Evolutionary conservation across 2,888 invertebrate species (phyloP), one percentile per base, ranked within the genome.

Genomic region (Dioctria rufipes): DNA sequence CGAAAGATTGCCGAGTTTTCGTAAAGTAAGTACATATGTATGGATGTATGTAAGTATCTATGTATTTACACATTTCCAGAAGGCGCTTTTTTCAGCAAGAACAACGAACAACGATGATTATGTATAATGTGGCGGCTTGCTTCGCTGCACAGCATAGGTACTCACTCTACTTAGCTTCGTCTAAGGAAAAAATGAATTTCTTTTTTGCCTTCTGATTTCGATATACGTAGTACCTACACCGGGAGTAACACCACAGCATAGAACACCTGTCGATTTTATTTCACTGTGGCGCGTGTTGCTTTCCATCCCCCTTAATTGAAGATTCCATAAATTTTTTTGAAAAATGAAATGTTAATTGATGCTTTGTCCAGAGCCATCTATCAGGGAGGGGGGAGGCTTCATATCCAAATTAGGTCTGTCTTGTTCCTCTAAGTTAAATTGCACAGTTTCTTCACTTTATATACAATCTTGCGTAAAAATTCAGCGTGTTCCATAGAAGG

Each of bases 261-360:
- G 3, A 37, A 61, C 61, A 61, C 61, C 61, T 61, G 61, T 61
- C 61, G 61, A 61, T 61, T 61, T 39, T 37, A 61, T 61, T 61
- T 61, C 39, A 25, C 61, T 25, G 11, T 61, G 39, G 37, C 61
- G 37, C 61, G 61, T 61, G 61, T 61, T 61, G 6, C n/a, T 4
- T 39, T 61, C 51, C 61, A 61, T 39, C 39, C 39, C 51, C 61
- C 61, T 37, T 61, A 61, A 61, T 61, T 61, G 61, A 61, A 61
- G 61, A 39, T 61, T 13, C 4, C 61, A 3, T 5, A 61, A 61
- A 4, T 61, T 4, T n/a, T 61, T 13, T 25, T 39, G 61, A 25
- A 39, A 61, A 8, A 6, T 37, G 54, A 54, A 54, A 37, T 25
- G 25, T 13, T 61, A 39, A 61, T 61, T 61, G 61, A 61, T 61